Conservation (phyloP, 2,888 invertebrate species). For the Epirrhoe alternata region DNA sequence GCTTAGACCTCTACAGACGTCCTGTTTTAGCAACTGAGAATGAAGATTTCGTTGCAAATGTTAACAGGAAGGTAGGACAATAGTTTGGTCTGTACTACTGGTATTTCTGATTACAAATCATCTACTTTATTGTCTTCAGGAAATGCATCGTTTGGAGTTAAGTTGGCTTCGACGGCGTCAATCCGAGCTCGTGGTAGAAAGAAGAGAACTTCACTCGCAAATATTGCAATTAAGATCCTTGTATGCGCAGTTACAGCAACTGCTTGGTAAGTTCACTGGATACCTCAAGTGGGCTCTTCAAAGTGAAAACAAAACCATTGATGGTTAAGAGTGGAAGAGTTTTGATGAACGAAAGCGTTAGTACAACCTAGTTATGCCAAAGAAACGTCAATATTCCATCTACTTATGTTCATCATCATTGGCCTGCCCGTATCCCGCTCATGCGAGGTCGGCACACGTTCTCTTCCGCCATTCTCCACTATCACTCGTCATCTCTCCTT, state of each 20-base stretch:
- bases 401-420: too few relatives aligned
- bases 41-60: conserved; percentile 85
- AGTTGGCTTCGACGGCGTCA: conserved; percentile 66
- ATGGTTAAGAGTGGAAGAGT: too few relatives aligned
- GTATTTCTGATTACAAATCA: not conserved
- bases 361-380: too few relatives aligned
- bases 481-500: too few relatives aligned
- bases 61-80: conserved; percentile 79
- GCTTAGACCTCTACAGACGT: conserved; percentile 76
- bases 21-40: conserved; percentile 81
- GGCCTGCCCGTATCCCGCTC: too few relatives aligned
- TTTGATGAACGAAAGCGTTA: too few relatives aligned
- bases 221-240: conserved; percentile 65
- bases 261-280: conserved; percentile 32
- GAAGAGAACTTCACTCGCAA: conserved; percentile 65
- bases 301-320: too few relatives aligned
- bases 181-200: conserved; percentile 66
- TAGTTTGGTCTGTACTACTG: not conserved
- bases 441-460: too few relatives aligned
- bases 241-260: conserved; percentile 61
- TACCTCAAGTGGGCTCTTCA: too few relatives aligned
- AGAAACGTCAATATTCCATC: too few relatives aligned
- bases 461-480: too few relatives aligned
- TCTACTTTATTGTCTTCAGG: conserved; percentile 51
- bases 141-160: conserved; percentile 74